Evolutionary conservation across 2,797 vertebrate species (phyloP).

Genomic region (Botia kubotai): DNA sequence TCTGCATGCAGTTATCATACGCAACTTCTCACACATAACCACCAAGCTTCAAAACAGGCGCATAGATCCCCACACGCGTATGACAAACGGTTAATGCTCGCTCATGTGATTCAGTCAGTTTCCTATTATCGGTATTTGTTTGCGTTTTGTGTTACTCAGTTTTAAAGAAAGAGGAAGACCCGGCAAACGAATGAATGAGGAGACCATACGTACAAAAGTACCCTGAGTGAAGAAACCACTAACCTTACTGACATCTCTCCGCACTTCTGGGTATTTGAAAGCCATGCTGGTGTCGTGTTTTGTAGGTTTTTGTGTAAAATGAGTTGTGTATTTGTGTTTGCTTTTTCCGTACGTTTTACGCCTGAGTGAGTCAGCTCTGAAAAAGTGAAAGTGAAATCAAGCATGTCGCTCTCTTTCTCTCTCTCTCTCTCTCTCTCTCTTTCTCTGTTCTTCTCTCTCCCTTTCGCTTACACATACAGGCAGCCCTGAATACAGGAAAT

Average conservation of each 20-base stretch:
- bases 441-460: neutral
- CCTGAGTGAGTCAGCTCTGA: constrained; percentile 3
- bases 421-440: neutral
- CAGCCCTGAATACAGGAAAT: constrained; percentile 32
- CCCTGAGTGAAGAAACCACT: constrained; percentile 63
- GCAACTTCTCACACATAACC: neutral
- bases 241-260: constrained; percentile 75
- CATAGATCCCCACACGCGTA: neutral
- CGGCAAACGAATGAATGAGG: constrained; percentile 5
- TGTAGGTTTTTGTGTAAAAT: neutral
- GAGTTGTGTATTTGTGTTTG: constrained; percentile 6
- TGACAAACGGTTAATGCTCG: neutral
- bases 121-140: neutral
- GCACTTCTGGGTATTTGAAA: constrained; percentile 71
- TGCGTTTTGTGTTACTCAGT: neutral
- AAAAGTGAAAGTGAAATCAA: constrained; percentile 77
- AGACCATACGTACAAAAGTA: constrained; percentile 12
- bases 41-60: neutral
- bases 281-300: constrained; percentile 64
- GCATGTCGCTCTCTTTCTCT: neutral
- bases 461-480: neutral
- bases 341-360: constrained; percentile 7
- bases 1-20: neutral
- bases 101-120: neutral
- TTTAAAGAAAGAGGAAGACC: neutral